Conservation (phyloP, 1,140 invertebrate genomes). For the Calliopsis andreniformis region DNA sequence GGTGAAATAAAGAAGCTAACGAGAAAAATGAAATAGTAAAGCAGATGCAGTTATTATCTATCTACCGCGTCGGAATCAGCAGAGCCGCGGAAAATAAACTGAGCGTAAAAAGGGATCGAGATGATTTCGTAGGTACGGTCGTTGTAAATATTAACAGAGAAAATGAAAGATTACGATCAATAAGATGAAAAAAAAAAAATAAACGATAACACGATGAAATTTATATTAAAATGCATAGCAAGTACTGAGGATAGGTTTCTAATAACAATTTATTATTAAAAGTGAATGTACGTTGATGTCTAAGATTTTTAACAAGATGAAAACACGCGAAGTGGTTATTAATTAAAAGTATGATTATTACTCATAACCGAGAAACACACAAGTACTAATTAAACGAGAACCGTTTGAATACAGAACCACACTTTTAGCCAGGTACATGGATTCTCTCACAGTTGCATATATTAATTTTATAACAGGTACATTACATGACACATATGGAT, state of each 20-base stretch:
- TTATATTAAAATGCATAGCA: slow-evolving; percentile 77
- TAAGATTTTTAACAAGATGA: slow-evolving; percentile 77
- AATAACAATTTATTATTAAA: slow-evolving; percentile 79
- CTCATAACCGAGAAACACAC: slow-evolving; percentile 66
- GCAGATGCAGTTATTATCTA: slow-evolving; percentile 25
- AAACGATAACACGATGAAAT: slow-evolving; percentile 67
- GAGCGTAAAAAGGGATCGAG: slow-evolving; percentile 46
- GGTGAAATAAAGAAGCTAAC: slow-evolving; percentile 23
- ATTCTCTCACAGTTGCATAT: slow-evolving; percentile 72
- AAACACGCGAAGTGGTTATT: slow-evolving; percentile 71
- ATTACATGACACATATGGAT: slow-evolving; percentile 63
- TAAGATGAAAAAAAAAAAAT: no score
- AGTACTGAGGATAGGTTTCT: slow-evolving; percentile 77
- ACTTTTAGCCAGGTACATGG: slow-evolving; percentile 70
- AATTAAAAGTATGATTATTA: slow-evolving; percentile 73
- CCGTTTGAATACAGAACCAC: slow-evolving; percentile 61
- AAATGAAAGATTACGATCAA: slow-evolving; percentile 53
- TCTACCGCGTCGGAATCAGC: slow-evolving; percentile 24
- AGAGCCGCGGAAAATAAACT: slow-evolving; percentile 36
- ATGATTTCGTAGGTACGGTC: slow-evolving; percentile 65
- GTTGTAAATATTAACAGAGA: slow-evolving; percentile 71
- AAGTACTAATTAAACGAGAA: slow-evolving; percentile 69
- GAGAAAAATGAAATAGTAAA: neutral
- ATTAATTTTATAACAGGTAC: slow-evolving; percentile 69
- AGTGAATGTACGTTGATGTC: slow-evolving; percentile 80